Conservation (phyloP, 2,797 vertebrate species). For the Spinus olivaceus region DNA sequence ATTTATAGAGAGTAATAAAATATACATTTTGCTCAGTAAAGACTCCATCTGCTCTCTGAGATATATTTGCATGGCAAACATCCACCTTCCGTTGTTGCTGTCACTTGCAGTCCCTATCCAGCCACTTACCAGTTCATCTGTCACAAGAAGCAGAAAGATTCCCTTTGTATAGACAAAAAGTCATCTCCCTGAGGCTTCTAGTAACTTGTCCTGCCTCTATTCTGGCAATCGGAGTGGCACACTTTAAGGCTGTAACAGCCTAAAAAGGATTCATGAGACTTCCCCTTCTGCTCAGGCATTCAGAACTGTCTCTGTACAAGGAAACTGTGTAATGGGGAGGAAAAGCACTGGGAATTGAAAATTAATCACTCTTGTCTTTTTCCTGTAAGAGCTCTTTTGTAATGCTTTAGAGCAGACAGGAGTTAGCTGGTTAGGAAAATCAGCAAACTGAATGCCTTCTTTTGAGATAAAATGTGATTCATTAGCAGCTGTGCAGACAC, state of each 20-base stretch:
- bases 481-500: background rate
- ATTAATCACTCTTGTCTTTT: background rate
- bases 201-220: background rate
- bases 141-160: slow-evolving; percentile 20
- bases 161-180: background rate
- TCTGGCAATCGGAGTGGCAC: background rate
- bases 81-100: background rate
- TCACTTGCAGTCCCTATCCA: background rate
- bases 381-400: background rate
- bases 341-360: background rate
- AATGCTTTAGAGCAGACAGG: background rate
- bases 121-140: slow-evolving; percentile 24
- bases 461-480: background rate
- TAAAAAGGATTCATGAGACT: background rate
- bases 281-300: background rate
- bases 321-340: background rate
- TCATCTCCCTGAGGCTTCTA: background rate
- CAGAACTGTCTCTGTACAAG: background rate
- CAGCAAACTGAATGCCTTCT: background rate
- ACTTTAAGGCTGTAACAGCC: background rate
- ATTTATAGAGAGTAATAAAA: slow-evolving; percentile 25
- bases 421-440: background rate
- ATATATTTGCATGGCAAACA: background rate
- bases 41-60: slow-evolving; percentile 6
- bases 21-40: background rate